A percentile compares a stretch with the other conserved stretches of the same genome.
Conservation (phyloP, 2,113 vertebrate species). For the Anser cygnoides region DNA sequence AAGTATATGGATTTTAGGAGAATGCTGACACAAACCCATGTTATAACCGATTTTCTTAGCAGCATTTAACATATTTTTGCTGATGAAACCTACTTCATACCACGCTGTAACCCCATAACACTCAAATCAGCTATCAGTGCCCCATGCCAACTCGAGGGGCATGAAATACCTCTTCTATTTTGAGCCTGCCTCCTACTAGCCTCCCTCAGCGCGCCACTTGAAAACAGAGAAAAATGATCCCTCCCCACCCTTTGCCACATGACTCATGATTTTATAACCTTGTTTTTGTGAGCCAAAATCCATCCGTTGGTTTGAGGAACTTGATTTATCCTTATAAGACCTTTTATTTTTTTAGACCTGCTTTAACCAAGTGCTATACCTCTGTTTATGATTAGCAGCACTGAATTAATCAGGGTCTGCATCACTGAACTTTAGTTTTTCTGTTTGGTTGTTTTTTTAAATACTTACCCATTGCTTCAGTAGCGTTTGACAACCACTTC, state of each 20-base stretch:
- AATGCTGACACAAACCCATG: not conserved
- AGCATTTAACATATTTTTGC: not conserved
- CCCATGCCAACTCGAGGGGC: not conserved
- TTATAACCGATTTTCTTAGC: not conserved
- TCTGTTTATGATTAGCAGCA: not conserved
- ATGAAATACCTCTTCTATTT: not conserved
- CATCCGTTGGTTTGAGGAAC: not conserved
- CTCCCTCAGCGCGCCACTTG: not conserved
- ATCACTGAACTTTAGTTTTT: not conserved
- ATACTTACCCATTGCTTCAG: not conserved
- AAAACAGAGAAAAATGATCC: not conserved
- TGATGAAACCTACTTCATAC: not conserved
- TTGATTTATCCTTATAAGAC: not conserved
- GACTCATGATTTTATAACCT: not conserved
- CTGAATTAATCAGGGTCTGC: not conserved
- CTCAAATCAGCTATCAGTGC: not conserved
- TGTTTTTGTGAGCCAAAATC: not conserved
- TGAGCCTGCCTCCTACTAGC: not conserved
- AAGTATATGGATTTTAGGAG: not conserved
- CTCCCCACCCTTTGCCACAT: not conserved
- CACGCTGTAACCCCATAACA: not conserved
- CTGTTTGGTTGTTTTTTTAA: not conserved
- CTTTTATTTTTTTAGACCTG: not conserved
- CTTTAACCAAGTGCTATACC: not conserved
- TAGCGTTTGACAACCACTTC: not conserved